Conservation (phyloP, 2,113 vertebrate species). For the Gnathonemus echidnorhynchus region DNA sequence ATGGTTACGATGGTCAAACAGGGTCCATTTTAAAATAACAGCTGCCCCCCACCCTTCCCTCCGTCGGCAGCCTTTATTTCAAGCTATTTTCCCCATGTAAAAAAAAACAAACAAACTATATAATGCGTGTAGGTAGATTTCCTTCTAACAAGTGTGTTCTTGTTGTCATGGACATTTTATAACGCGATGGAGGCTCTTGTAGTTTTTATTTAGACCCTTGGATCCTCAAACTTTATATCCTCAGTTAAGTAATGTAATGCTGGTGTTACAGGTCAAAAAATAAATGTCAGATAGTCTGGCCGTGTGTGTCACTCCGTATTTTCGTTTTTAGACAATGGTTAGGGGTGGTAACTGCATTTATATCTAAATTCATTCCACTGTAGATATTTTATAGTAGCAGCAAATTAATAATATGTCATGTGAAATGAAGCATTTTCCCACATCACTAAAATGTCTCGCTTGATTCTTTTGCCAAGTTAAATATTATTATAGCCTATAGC, state of each 20-base stretch:
- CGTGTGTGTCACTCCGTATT: neutral
- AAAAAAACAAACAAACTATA: too few species aligned
- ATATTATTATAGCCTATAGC: neutral
- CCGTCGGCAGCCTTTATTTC: neutral
- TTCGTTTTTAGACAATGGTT: conserved; percentile 3
- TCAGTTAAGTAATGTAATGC: neutral
- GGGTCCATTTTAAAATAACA: neutral
- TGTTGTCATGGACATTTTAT: neutral
- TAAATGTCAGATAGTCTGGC: neutral
- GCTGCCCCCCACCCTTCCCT: neutral
- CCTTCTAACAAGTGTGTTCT: neutral
- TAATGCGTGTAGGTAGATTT: neutral
- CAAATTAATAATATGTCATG: neutral
- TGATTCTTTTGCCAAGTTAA: neutral
- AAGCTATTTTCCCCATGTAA: neutral
- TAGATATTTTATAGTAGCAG: neutral
- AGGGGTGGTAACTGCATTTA: neutral
- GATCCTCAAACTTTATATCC: neutral
- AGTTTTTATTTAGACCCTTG: neutral
- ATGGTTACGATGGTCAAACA: neutral
- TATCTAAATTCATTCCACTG: neutral
- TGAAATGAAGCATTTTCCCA: neutral
- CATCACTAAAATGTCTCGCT: neutral
- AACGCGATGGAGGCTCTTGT: neutral
- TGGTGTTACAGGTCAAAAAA: neutral